phyloP scores from a whole-genome alignment of 2,888 invertebrate genomes.

The Creontiades dilutus region DNA sequence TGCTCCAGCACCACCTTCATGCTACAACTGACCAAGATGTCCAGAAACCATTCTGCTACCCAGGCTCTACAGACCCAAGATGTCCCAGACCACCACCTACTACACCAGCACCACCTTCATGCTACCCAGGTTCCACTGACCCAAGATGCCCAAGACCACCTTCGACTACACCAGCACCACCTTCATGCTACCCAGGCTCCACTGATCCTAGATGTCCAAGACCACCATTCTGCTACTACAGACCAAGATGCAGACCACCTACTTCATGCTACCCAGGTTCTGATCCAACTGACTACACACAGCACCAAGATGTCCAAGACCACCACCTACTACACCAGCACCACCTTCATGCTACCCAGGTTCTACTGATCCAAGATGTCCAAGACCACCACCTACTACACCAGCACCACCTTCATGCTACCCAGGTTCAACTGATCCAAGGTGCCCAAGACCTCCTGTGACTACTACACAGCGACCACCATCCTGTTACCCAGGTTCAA shows the following conservation, averaged over 20 bases:
- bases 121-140: conserved; percentile 77
- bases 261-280: conserved; percentile 77
- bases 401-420: conserved; percentile 72
- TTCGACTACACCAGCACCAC: conserved; percentile 69
- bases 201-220: conserved; percentile 78
- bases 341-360: conserved; percentile 77
- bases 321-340: conserved; percentile 73
- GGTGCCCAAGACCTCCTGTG: conserved; percentile 72
- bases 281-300: no score
- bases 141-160: conserved; percentile 78
- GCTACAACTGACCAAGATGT: no score
- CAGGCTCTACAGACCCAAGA: conserved; percentile 76
- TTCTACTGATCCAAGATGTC: conserved; percentile 78
- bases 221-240: conserved; percentile 75
- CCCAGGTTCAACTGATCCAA: conserved; percentile 74
- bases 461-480: conserved; percentile 41
- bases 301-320: conserved; percentile 78
- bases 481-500: conserved; percentile 77
- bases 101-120: neutral
- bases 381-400: conserved; percentile 58
- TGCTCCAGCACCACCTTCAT: conserved; percentile 71
- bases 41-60: conserved; percentile 76
- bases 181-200: conserved; percentile 78
- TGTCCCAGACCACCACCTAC: conserved; percentile 76
- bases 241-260: conserved; percentile 67